Evolutionary conservation across 2,113 vertebrate genomes (phyloP).

Genomic region (Chlamydotis undulata): DNA sequence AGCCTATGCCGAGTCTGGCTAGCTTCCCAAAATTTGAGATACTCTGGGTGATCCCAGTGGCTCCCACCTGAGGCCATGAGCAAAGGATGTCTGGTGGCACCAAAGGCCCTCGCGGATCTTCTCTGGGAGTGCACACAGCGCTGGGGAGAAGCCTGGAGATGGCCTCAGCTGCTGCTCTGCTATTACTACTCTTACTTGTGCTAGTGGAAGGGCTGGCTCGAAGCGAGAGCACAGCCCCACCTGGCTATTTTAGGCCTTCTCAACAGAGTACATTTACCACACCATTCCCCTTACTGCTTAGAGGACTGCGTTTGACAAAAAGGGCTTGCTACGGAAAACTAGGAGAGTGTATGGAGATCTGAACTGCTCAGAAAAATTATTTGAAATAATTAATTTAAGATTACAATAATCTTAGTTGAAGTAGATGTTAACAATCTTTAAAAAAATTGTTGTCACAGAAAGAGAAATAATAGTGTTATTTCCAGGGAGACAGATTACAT

Average conservation of each 20-base stretch:
- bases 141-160: neutral
- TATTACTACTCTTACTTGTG: neutral
- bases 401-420: neutral
- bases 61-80: rapidly evolving
- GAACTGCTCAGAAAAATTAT: neutral
- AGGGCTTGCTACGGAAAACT: neutral
- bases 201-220: neutral
- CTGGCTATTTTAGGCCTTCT: neutral
- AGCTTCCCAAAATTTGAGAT: neutral
- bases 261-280: neutral
- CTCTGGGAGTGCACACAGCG: rapidly evolving
- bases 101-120: neutral
- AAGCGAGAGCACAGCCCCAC: neutral
- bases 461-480: neutral
- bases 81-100: neutral
- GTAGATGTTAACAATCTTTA: neutral
- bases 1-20: neutral
- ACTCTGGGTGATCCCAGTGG: rapidly evolving
- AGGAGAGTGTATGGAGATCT: neutral
- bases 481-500: neutral
- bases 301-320: neutral
- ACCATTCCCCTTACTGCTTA: neutral
- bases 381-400: neutral
- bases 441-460: neutral
- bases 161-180: neutral